phyloP scores from a whole-genome alignment of 2,888 invertebrate genomes.

The Actias luna region DNA sequence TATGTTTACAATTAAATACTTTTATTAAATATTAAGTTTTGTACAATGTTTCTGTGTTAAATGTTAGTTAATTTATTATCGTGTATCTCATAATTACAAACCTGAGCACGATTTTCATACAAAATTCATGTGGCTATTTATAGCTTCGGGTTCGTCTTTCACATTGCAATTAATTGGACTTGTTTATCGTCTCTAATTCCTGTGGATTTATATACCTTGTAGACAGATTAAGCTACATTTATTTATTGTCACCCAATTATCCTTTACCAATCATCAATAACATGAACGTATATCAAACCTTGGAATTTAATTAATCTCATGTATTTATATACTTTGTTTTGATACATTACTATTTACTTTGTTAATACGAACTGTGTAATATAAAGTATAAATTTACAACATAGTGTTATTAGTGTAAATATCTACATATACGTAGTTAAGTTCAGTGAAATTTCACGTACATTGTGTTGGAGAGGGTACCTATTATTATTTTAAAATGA shows the following conservation, averaged over 20 bases:
- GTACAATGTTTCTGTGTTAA: background rate
- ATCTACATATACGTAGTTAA: too few relatives aligned
- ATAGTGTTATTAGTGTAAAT: too few relatives aligned
- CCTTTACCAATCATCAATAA: conserved; percentile 14
- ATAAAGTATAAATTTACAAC: background rate
- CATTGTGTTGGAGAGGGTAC: too few relatives aligned
- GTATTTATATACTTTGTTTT: background rate
- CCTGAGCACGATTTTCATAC: background rate
- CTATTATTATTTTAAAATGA: too few relatives aligned
- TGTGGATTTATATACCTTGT: conserved; percentile 14
- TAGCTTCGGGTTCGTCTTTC: conserved; percentile 9
- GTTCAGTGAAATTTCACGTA: too few relatives aligned
- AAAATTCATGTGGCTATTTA: background rate
- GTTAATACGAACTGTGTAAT: background rate
- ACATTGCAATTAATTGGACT: conserved; percentile 14
- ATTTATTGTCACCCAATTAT: conserved; percentile 18
- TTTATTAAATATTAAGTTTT: background rate
- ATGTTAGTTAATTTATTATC: background rate
- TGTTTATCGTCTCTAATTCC: conserved; percentile 11
- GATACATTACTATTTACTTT: background rate
- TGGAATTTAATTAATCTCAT: conserved; percentile 6
- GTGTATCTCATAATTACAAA: conserved; percentile 1
- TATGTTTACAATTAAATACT: background rate
- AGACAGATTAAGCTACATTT: conserved; percentile 15
- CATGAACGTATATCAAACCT: conserved; percentile 6